A percentile compares a stretch with the other conserved stretches of the same genome.
These are phyloP conservation scores for Etheostoma spectabile DNA, from an alignment of 2,113 vertebrate genomes.

Conservation along the genomic window DNA sequence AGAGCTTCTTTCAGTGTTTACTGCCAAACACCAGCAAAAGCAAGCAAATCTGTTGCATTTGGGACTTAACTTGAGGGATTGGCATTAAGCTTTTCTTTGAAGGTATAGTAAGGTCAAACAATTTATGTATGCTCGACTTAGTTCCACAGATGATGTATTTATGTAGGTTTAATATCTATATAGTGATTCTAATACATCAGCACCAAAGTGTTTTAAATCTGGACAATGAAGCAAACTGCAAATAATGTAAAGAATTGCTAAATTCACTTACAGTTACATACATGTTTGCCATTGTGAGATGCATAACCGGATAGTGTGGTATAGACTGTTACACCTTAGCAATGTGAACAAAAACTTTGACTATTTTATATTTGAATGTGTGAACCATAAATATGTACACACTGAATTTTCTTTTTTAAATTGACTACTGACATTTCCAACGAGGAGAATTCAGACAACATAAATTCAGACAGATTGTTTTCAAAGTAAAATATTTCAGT, in stretches of 20 bases:
- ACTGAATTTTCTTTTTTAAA: neutral
- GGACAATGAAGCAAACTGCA: neutral
- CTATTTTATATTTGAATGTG: neutral
- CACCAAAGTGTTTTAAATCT: slow-evolving; percentile 21
- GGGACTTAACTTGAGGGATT: slow-evolving; percentile 42
- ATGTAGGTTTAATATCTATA: slow-evolving; percentile 17
- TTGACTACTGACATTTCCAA: neutral
- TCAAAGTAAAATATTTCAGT: neutral
- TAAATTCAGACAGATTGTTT: neutral
- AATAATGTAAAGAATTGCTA: neutral
- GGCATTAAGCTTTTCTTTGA: slow-evolving; percentile 30
- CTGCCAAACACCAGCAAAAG: slow-evolving; percentile 20
- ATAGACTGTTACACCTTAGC: neutral
- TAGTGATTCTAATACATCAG: slow-evolving; percentile 1
- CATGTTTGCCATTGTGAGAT: neutral
- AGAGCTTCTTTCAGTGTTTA: slow-evolving; percentile 22
- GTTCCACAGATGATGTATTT: slow-evolving; percentile 6
- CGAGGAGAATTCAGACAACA: neutral
- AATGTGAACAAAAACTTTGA: neutral
- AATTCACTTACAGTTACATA: neutral
- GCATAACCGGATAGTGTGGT: neutral
- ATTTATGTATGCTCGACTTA: slow-evolving; percentile 27
- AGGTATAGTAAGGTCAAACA: slow-evolving; percentile 39
- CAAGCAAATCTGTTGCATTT: slow-evolving; percentile 30
- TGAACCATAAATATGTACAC: neutral